Base-by-base conservation (phyloP, 2,888 invertebrate genomes). In the Leptogaster cylindrica region DNA sequence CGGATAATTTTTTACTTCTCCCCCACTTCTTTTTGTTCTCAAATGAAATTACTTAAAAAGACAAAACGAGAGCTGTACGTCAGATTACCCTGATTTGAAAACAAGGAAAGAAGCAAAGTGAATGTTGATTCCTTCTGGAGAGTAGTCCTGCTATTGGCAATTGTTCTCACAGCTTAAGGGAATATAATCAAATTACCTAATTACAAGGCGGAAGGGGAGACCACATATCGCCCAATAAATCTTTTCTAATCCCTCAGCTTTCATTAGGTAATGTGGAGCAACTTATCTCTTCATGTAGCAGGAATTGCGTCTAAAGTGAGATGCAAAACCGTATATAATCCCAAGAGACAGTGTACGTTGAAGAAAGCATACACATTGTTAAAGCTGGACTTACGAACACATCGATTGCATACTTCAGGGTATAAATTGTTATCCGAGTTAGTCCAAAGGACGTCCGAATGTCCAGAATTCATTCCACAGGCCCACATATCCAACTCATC, bases 191-290 rank as follows among this genome's bases (percentile, higher is more conserved):
- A 55, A 55, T 55, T 55, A 55, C 10, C 33, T 52, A 27, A 52
- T 52, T 52, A 52, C 16, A 14, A n/a, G 1, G 8, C 31, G 18
- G 52, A 18, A 4, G 10, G 14, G 31, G 18, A 18, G 16, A 31
- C 14, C 16, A 12, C 18, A 7, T n/a, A 31, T 8, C 33, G 52
- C 25, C 50, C 52, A 33, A 33, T 55, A 55, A 55, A 55, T 55
- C 52, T 55, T 55, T 33, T 55, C 27, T 31, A 55, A 55, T 55
- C 52, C 52, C 52, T 55, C 18, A 16, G 52, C 52, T 55, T 55
- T 55, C 33, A 33, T 55, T 55, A 55, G 52, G 52, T 55, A 55
- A 55, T 55, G 52, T 55, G 33, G 33, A 23, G 52, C 28, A 55
- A 55, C 33, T 55, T 55, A 55, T 55, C 52, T 55, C 52, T 33